Conservation (phyloP, 1,140 invertebrate genomes). For the Drosophila oshimai region DNA sequence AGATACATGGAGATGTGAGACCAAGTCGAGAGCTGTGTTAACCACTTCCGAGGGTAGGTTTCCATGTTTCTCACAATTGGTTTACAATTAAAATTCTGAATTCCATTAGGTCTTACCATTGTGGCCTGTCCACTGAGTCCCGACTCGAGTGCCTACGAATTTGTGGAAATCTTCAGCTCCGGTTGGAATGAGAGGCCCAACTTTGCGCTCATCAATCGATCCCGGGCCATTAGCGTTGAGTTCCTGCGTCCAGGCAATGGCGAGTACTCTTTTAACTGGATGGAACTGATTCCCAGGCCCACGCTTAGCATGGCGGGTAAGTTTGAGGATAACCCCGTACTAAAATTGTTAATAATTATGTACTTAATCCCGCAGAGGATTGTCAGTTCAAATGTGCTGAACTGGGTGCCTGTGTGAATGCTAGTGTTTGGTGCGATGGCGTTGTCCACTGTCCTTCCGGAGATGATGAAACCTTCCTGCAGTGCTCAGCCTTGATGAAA, state of each 20-base stretch:
- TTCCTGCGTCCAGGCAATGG: conserved; percentile 89
- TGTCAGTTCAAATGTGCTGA: conserved; percentile 93
- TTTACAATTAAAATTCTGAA: not conserved
- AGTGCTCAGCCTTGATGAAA: conserved; percentile 89
- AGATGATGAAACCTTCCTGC: conserved; percentile 91
- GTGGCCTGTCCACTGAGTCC: conserved; percentile 77
- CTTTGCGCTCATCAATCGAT: conserved; percentile 82
- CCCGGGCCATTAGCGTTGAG: conserved; percentile 89
- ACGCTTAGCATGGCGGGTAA: conserved; percentile 72
- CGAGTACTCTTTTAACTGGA: conserved; percentile 90
- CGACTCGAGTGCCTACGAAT: conserved; percentile 73
- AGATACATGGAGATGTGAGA: conserved; percentile 70
- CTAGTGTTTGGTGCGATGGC: conserved; percentile 94
- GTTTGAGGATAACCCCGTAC: too few species aligned
- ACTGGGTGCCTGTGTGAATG: conserved; percentile 93
- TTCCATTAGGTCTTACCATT: conserved; percentile 64
- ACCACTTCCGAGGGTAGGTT: conserved; percentile 78
- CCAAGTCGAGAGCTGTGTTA: conserved; percentile 75
- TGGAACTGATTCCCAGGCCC: conserved; percentile 89
- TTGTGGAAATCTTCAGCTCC: conserved; percentile 90
- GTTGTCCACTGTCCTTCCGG: conserved; percentile 92
- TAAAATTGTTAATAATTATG: too few species aligned
- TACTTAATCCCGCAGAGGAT: conserved; percentile 83
- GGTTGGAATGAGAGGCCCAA: conserved; percentile 87
- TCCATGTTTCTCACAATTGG: not conserved